phyloP scores from a whole-genome alignment of 2,797 vertebrate species.

The Lacerta bilineata region DNA sequence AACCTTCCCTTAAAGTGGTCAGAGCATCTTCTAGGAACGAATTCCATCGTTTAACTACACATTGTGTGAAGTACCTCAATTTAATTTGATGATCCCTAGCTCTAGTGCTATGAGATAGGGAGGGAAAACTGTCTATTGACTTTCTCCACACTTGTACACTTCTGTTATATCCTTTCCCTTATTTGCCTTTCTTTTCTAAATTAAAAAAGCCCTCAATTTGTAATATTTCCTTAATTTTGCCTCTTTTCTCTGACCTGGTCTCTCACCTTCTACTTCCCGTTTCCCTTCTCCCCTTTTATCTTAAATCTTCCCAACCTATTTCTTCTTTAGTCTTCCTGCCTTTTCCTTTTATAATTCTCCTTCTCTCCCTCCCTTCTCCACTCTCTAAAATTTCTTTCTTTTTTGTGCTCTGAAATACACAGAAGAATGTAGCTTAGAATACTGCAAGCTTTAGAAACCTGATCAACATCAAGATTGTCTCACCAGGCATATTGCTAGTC shows the following conservation, averaged over 20 bases:
- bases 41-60: too few relatives aligned
- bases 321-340: background rate
- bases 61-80: too few relatives aligned
- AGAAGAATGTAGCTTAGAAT: background rate
- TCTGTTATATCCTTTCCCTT: background rate
- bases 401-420: background rate
- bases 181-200: background rate
- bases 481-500: background rate
- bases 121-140: background rate
- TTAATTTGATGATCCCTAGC: background rate
- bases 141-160: background rate
- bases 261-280: background rate
- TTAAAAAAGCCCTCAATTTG: too few relatives aligned
- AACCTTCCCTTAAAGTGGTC: too few relatives aligned
- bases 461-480: background rate
- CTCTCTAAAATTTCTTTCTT: background rate
- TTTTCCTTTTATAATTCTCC: background rate
- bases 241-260: background rate
- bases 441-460: background rate
- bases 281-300: background rate
- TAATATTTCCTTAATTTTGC: background rate
- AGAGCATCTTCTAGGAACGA: too few relatives aligned
- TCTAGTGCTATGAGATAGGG: background rate
- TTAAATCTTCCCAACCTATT: background rate
- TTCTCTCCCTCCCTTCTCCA: too few relatives aligned